Evolutionary conservation across 2,797 vertebrate species (phyloP).

Genomic region (Galagoides demidoff): DNA sequence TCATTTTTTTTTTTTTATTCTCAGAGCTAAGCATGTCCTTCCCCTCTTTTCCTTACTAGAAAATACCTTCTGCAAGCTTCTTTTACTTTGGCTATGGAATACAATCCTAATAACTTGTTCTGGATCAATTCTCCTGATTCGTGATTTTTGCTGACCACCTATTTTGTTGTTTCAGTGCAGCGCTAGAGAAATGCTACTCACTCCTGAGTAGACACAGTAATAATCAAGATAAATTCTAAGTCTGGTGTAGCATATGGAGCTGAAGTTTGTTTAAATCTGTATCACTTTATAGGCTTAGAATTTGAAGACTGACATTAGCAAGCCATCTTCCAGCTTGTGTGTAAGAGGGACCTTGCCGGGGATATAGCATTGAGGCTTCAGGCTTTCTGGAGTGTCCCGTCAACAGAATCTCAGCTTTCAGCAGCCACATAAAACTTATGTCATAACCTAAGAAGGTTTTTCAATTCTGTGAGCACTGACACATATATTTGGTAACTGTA

Average conservation of each 20-base stretch:
- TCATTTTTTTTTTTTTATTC: background rate
- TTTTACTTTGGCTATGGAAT: background rate
- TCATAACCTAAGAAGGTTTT: constrained; percentile 10
- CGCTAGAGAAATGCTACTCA: background rate
- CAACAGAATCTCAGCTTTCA: background rate
- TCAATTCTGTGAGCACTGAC: background rate
- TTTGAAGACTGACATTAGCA: background rate
- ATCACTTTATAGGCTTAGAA: background rate
- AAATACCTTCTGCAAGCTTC: background rate
- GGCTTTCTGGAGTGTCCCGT: background rate
- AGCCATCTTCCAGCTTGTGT: background rate
- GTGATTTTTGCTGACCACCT: background rate
- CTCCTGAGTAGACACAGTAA: background rate
- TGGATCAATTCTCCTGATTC: background rate
- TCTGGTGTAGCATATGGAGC: background rate
- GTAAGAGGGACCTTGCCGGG: background rate
- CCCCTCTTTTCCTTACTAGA: background rate
- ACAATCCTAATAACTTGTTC: background rate
- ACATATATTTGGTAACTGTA: background rate
- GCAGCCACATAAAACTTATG: background rate
- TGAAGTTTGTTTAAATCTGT: background rate
- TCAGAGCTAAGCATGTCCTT: background rate
- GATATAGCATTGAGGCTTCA: background rate
- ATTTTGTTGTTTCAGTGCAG: background rate
- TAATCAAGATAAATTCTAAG: background rate